A percentile compares a stretch with the other conserved stretches of the same genome.
Conservation (phyloP, 2,888 invertebrate genomes). For the Bellardia pandia region DNA sequence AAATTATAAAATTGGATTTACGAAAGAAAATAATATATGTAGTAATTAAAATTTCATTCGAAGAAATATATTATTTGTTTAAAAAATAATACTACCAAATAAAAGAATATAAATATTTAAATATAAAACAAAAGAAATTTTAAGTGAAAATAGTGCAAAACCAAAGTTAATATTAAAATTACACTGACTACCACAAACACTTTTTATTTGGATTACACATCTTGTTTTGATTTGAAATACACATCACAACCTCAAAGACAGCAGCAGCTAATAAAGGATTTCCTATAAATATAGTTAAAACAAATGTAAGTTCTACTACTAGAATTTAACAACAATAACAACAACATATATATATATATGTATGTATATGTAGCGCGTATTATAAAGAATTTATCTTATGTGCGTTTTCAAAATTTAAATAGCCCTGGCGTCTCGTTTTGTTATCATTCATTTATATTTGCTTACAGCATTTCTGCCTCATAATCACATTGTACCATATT, state of each 20-base stretch:
- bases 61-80: neutral
- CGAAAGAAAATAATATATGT: conserved; percentile 17
- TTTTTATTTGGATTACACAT: conserved; percentile 62
- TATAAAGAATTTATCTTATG: neutral
- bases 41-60: neutral
- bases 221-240: conserved; percentile 32
- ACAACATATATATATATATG: neutral
- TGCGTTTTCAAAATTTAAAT: neutral
- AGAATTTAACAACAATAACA: neutral
- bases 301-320: conserved; percentile 53
- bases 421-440: neutral
- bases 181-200: conserved; percentile 33
- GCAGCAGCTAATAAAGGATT: conserved; percentile 44
- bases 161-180: neutral
- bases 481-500: conserved; percentile 8
- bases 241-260: conserved; percentile 4
- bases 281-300: neutral
- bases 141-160: conserved; percentile 33
- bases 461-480: conserved; percentile 4
- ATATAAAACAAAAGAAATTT: neutral
- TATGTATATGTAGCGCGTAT: too few relatives aligned
- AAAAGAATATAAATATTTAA: conserved; percentile 26
- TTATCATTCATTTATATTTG: conserved; percentile 18
- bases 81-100: conserved; percentile 19
- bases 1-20: conserved; percentile 26